Percentiles rank a stretch among this genome's conserved stretches.
phyloP scores from a whole-genome alignment of 2,888 invertebrate species.

The Harpalus rufipes region DNA sequence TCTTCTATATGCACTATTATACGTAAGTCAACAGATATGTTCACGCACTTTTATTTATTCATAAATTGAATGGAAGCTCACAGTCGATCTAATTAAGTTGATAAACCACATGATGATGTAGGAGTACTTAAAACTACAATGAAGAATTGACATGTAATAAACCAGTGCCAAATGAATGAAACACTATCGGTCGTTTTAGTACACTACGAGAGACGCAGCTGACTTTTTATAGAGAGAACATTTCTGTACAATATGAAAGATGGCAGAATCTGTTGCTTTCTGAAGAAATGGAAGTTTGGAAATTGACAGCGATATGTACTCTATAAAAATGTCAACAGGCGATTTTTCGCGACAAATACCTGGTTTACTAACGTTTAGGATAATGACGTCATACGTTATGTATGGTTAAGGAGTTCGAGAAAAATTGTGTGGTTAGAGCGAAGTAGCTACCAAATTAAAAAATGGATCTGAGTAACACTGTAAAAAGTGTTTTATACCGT shows the following conservation, averaged over 20 bases:
- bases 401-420: no score
- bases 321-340: slow-evolving; percentile 47
- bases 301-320: slow-evolving; percentile 23
- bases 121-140: slow-evolving; percentile 65
- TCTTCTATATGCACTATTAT: slow-evolving; percentile 58
- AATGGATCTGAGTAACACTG: no score
- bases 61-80: slow-evolving; percentile 69
- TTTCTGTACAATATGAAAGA: slow-evolving; percentile 1
- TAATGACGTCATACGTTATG: no score
- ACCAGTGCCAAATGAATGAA: slow-evolving; percentile 61
- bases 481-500: no score
- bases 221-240: slow-evolving; percentile 32
- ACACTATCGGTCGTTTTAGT: slow-evolving; percentile 52
- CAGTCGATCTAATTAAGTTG: slow-evolving; percentile 67
- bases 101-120: slow-evolving; percentile 64
- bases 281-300: slow-evolving; percentile 1
- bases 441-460: no score
- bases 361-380: no score
- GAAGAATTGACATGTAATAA: slow-evolving; percentile 67
- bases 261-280: neutral
- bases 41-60: slow-evolving; percentile 66
- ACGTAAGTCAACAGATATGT: slow-evolving; percentile 63
- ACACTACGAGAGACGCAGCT: slow-evolving; percentile 17
- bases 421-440: no score
- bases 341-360: no score